Base-by-base conservation (phyloP, 2,797 vertebrate genomes). In the Xyrichtys novacula region DNA sequence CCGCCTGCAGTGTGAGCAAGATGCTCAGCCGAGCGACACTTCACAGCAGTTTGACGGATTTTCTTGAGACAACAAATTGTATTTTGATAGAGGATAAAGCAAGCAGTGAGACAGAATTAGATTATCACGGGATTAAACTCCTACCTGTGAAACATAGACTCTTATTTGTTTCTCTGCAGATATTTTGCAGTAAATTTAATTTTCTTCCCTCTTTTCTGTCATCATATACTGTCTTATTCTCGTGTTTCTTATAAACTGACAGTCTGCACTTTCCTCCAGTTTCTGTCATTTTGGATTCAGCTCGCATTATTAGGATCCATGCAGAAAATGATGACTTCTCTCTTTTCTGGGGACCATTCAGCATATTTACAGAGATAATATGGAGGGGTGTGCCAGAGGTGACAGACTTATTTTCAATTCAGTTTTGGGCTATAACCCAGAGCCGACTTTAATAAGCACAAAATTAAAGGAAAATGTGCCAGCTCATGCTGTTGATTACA, bases 191-290 rank as follows among this genome's bases (percentile, higher is more conserved):
- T 69, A 42, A 78, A 78, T 85, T 42, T 40, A 79, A 76, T 56
- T 65, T 28, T 43, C 29, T 20, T 42, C 44, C 28, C 47, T 62
- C 22, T 31, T 46, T 48, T 50, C 50, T 50, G 31, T 68, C 54
- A 32, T 57, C 50, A 43, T 64, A 43, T 2, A 19, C 62, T 62
- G 65, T 55, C 74, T 61, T 64, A 60, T 17, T 64, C 77, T 19
- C 1, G 10, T 48, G 23, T 48, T 76, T 84, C 84, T 84, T 77
- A 64, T 74, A 53, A 74, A 85, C 71, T 66, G 43, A 80, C 74
- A 85, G 80, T 88, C 64, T 76, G 65, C 65, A 76, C 74, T 90
- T 83, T 88, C 73, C 83, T 79, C 64, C 59, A 49, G 59, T 70
- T 38, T 57, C 64, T 71, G 66, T 81, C 81, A 70, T 77, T 83